phyloP scores from a whole-genome alignment of 2,113 vertebrate genomes.

The Neotragus moschatus region DNA sequence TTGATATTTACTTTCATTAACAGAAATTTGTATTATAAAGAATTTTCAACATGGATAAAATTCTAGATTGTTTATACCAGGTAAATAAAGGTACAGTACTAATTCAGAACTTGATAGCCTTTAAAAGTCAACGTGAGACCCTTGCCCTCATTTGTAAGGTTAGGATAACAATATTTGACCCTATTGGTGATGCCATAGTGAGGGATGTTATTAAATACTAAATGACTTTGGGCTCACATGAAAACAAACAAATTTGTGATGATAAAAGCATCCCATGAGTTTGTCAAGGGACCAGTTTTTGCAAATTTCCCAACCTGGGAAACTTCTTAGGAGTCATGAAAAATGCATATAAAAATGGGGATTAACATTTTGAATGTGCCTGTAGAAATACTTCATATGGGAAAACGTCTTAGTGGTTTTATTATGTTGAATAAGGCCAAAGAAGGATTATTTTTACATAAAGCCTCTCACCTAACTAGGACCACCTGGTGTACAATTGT shows the following conservation, averaged over 20 bases:
- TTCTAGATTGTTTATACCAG: neutral
- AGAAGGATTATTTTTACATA: constrained; percentile 71
- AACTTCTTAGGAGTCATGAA: constrained; percentile 62
- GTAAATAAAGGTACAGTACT: neutral
- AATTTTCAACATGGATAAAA: neutral
- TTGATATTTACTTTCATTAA: neutral
- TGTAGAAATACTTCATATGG: constrained; percentile 63
- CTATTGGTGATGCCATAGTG: neutral
- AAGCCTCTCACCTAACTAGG: constrained; percentile 68
- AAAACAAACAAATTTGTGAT: constrained; percentile 60
- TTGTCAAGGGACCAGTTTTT: constrained; percentile 63
- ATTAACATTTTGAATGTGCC: constrained; percentile 63
- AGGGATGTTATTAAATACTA: constrained; percentile 15
- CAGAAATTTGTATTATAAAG: neutral
- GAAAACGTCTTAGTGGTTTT: constrained; percentile 69
- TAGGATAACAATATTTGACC: constrained; percentile 47
- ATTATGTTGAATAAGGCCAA: constrained; percentile 62
- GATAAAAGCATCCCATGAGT: constrained; percentile 46
- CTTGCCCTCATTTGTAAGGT: constrained; percentile 27
- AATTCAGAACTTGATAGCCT: constrained; percentile 10
- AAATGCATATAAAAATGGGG: constrained; percentile 63
- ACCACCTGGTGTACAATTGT: constrained; percentile 65
- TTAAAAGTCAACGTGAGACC: constrained; percentile 24
- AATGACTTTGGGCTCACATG: neutral
- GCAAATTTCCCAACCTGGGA: constrained; percentile 62